phyloP scores from a whole-genome alignment of 2,797 vertebrate genomes.

The Muraenolepis orangiensis region DNA sequence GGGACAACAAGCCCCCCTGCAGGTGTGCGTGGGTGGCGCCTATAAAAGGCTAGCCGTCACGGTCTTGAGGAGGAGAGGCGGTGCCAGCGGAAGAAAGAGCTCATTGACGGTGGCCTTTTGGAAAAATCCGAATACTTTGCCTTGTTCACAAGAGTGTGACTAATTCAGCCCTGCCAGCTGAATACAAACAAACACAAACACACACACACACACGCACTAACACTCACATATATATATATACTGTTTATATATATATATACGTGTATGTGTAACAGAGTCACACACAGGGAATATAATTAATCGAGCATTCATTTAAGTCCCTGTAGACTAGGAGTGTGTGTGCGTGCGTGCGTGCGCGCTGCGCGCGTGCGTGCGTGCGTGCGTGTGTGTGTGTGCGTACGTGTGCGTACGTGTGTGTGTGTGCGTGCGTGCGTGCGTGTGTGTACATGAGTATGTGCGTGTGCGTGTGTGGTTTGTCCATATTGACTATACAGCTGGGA shows the following conservation, averaged over 20 bases:
- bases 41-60: background rate
- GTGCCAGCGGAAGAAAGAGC: background rate
- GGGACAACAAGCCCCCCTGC: background rate
- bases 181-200: background rate
- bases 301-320: too few species aligned
- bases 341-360: too few species aligned
- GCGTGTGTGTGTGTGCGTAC: too few species aligned
- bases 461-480: background rate
- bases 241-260: too few species aligned
- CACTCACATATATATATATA: too few species aligned
- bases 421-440: background rate
- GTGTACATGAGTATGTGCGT: background rate
- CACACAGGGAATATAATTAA: background rate
- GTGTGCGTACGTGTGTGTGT: too few species aligned
- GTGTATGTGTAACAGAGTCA: too few species aligned
- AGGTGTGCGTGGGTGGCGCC: background rate
- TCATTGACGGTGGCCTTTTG: background rate
- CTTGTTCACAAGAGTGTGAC: background rate
- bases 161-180: background rate
- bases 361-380: too few species aligned
- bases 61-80: background rate
- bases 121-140: background rate
- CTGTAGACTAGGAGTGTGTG: too few species aligned
- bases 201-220: too few species aligned
- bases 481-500: too few species aligned